Evolutionary conservation across 2,888 invertebrate species (phyloP), one percentile per base, ranked within the genome.

Genomic region (Monochamus alternatus): DNA sequence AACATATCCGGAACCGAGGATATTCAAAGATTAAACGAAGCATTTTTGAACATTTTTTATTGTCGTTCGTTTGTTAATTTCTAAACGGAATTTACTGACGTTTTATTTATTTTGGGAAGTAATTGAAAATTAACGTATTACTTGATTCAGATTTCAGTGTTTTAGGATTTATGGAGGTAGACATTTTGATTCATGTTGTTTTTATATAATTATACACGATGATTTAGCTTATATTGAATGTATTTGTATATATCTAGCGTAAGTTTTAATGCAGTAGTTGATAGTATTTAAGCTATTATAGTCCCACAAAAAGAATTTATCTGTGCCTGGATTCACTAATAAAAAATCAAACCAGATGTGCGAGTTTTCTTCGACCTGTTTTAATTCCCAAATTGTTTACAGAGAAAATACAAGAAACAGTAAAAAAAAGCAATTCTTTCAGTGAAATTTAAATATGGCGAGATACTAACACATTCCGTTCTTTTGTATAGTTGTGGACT

Each of bases 311-410:
- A 84, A 85, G 87, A 88, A 87, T 88, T 87, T 88, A 87, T 87
- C 87, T 87, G 88, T 88, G 88, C 88, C 88, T 88, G 88, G 87
- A 86, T 87, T 87, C 87, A 88, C 87, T 87, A 87, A 87, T 87
- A 87, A 87, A 87, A 86, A 84, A 64, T 72, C 30, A 58, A 69
- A 69, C 22, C 55, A 47, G 44, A 51, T 8, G 3, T 12, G n/a
- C 3, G 38, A 12, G 10, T 12, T 60, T 31, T 60, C 5, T 32
- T 60, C n/a, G n/a, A 60, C 12, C 9, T 31, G 22, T 38, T 8
- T 38, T 38, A 38, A 38, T 38, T 1, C 38, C 1, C 38, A 38
- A 38, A 38, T 38, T 7, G 7, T 38, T 38, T 38, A 38, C 38
- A 38, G 38, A 38, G 7, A 38, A 38, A 38, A 7, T 38, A 38